A percentile compares a stretch with the other conserved stretches of the same genome.
phyloP scores from a whole-genome alignment of 2,888 invertebrate genomes.

The Tenthredo livida region DNA sequence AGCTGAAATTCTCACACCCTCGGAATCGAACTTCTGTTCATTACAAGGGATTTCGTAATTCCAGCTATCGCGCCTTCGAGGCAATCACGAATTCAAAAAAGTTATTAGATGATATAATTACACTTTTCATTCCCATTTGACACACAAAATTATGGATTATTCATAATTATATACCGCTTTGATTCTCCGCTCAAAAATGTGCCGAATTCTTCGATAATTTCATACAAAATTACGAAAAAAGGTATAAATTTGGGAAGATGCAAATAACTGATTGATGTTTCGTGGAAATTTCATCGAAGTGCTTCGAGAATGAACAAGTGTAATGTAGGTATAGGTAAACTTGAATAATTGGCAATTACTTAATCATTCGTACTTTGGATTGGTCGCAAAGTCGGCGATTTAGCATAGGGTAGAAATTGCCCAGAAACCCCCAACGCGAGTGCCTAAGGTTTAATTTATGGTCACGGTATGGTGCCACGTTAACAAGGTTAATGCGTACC shows the following conservation, averaged over 20 bases:
- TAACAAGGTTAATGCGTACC: constrained; percentile 29
- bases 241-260: neutral
- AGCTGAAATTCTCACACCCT: neutral
- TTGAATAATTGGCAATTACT: neutral
- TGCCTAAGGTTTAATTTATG: constrained; percentile 31
- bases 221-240: neutral
- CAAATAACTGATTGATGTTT: neutral
- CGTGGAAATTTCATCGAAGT: neutral
- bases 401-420: neutral
- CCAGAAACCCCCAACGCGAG: neutral
- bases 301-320: neutral
- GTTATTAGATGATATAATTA: neutral
- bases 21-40: neutral
- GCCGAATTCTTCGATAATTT: neutral
- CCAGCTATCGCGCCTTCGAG: neutral
- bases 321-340: neutral
- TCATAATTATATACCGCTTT: too few relatives aligned
- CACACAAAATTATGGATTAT: too few relatives aligned
- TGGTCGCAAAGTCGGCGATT: neutral
- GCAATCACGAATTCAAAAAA: neutral
- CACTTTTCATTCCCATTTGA: too few relatives aligned
- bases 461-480: constrained; percentile 26
- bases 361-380: neutral
- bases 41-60: neutral
- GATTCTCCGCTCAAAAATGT: too few relatives aligned